These are phyloP conservation scores for Fragum fragum DNA, from an alignment of 2,888 invertebrate genomes.

Conservation along the genomic window DNA sequence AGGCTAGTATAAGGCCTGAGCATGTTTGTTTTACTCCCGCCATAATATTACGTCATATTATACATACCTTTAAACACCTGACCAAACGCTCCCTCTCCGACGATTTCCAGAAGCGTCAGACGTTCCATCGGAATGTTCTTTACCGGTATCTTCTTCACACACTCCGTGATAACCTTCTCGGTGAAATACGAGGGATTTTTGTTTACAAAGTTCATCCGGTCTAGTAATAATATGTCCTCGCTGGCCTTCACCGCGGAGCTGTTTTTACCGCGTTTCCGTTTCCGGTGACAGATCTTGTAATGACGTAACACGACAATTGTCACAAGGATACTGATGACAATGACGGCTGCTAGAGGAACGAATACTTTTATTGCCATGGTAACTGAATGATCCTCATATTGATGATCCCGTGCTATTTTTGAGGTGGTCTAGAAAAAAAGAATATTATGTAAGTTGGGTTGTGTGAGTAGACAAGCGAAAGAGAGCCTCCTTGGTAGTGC, in stretches of 20 bases:
- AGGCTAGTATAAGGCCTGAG: too few species aligned
- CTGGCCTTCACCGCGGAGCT: slow-evolving; percentile 72
- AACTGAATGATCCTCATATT: slow-evolving; percentile 30
- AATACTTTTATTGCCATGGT: slow-evolving; percentile 68
- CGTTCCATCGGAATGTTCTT: slow-evolving; percentile 88
- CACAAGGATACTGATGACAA: slow-evolving; percentile 69
- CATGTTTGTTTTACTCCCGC: too few species aligned
- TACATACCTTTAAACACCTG: slow-evolving; percentile 94
- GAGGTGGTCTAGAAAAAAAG: slow-evolving; percentile 17
- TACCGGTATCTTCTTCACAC: slow-evolving; percentile 62
- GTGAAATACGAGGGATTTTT: slow-evolving; percentile 83
- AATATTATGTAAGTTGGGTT: too few species aligned
- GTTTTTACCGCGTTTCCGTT: slow-evolving; percentile 69
- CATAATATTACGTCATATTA: too few species aligned
- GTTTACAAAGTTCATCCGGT: slow-evolving; percentile 82
- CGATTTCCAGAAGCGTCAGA: slow-evolving; percentile 91
- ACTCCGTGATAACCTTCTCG: slow-evolving; percentile 65
- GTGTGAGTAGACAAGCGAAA: too few species aligned
- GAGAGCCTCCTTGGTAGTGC: too few species aligned
- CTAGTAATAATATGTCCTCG: slow-evolving; percentile 81
- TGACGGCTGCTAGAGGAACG: slow-evolving; percentile 70
- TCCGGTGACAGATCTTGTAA: slow-evolving; percentile 60
- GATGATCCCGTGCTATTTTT: slow-evolving; percentile 17
- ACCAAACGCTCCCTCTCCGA: slow-evolving; percentile 96
- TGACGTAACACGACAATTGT: slow-evolving; percentile 67